A percentile compares a stretch with the other conserved stretches of the same genome.
phyloP scores from a whole-genome alignment of 1,140 invertebrate genomes.

The Drosophila ananassae region DNA sequence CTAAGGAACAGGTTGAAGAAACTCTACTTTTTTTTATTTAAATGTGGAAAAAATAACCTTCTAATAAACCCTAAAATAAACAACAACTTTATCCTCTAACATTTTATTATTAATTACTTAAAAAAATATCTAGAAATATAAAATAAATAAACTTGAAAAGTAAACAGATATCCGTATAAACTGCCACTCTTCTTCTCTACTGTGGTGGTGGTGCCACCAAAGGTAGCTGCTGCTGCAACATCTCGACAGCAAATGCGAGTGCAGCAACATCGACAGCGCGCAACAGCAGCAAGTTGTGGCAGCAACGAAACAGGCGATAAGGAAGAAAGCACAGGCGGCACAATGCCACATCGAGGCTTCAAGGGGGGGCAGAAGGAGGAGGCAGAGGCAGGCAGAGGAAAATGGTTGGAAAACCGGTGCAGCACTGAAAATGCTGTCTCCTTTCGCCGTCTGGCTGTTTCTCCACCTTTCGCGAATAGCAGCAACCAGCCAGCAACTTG shows the following conservation, averaged over 20 bases:
- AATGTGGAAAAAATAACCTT: no score
- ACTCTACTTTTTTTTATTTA: no score
- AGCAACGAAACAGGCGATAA: conserved; percentile 74
- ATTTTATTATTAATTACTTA: no score
- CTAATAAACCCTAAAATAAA: no score
- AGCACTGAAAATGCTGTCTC: conserved; percentile 42
- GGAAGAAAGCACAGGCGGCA: conserved; percentile 73
- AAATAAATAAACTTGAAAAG: no score
- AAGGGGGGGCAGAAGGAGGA: no score
- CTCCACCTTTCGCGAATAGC: conserved; percentile 31
- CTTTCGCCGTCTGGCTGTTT: conserved; percentile 14
- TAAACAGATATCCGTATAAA: no score
- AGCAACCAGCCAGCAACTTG: conserved; percentile 34
- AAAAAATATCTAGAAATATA: no score
- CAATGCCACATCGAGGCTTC: conserved; percentile 27
- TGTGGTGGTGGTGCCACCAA: neutral
- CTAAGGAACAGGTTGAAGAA: no score
- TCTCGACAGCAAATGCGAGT: conserved; percentile 39
- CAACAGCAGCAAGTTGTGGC: conserved; percentile 50
- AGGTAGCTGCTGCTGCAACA: conserved; percentile 58
- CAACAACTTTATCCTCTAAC: no score
- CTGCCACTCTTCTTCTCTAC: no score
- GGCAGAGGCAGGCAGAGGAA: neutral
- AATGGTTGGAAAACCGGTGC: conserved; percentile 69
- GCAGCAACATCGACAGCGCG: conserved; percentile 39